These are phyloP conservation scores for Octonoba sinensis DNA, from an alignment of 2,888 invertebrate genomes.

Conservation along the genomic window DNA sequence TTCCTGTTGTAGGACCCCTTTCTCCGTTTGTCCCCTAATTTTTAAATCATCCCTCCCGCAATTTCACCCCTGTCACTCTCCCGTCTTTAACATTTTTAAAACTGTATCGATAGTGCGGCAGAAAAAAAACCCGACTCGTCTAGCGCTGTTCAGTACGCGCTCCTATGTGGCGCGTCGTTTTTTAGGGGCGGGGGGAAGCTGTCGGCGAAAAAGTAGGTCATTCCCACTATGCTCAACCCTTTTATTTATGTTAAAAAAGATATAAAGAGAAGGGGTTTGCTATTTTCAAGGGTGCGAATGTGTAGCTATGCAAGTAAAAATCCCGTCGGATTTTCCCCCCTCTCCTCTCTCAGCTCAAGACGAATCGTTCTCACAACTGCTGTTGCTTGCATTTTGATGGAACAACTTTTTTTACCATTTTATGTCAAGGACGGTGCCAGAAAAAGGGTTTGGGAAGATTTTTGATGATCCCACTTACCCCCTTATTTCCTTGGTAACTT, in stretches of 20 bases:
- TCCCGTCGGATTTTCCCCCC: constrained; percentile 12
- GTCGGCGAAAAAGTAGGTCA: constrained; percentile 32
- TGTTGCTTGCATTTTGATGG: no score
- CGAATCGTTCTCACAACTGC: no score
- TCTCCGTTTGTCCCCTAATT: constrained; percentile 16
- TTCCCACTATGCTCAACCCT: constrained; percentile 54
- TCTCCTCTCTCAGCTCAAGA: background rate
- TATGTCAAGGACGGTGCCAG: constrained; percentile 50
- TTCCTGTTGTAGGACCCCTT: constrained; percentile 48
- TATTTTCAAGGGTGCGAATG: constrained; percentile 55
- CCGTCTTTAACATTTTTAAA: background rate
- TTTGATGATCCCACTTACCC: constrained; percentile 1
- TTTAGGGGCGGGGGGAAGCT: background rate
- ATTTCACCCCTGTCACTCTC: constrained; percentile 3
- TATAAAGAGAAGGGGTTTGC: constrained; percentile 1
- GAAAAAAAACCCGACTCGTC: no score
- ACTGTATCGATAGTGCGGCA: no score
- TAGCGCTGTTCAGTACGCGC: constrained; percentile 26
- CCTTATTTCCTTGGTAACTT: background rate
- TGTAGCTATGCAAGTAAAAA: constrained; percentile 55
- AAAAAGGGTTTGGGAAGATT: constrained; percentile 18
- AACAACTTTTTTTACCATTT: constrained; percentile 31
- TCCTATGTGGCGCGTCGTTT: constrained; percentile 17
- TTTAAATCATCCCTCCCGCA: constrained; percentile 9
- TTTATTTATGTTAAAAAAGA: constrained; percentile 9